Evolutionary conservation across 2,888 invertebrate genomes (phyloP), one percentile per base, ranked within the genome.

Genomic region (Iselma pallidipennis): DNA sequence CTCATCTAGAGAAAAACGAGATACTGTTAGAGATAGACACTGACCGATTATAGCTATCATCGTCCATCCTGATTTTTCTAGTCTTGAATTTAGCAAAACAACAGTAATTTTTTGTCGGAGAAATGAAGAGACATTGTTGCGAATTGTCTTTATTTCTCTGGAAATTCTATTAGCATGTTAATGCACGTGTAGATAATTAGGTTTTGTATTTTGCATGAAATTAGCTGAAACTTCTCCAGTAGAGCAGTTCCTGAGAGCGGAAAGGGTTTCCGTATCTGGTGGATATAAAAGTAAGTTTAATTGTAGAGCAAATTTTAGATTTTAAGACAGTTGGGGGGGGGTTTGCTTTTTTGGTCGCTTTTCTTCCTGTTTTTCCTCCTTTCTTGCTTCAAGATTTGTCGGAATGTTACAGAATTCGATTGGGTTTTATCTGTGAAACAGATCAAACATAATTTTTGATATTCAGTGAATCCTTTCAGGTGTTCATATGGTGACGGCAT

Each of bases 191-290:
- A 42, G 23, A 45, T 58, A 51, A 45, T 55, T 56, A 21, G 59
- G 63, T 63, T 45, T 52, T 51, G 21, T 55, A 55, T 42, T 42
- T 42, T 42, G 42, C 42, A 42, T 42, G 42, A 6, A 16, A 45
- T 65, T 72, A 74, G 74, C 67, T 61, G 74, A 72, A 57, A 62
- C 63, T 53, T 73, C 74, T 55, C 68, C 74, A 62, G 71, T 72
- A 67, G 76, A 75, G 67, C 70, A 66, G 60, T 76, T 77, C 72
- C 70, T 77, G 58, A 70, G 69, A 69, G 70, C 76, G 61, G 77
- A 77, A 72, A 66, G 76, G 63, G 69, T 67, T 61, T 73, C 76
- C 55, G 70, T 69, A 55, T 74, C 71, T 71, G 76, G 71, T 66
- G 42, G 21, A 33, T 67, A 70, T 63, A 72, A 68, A 61, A 71